Evolutionary conservation across 2,888 invertebrate genomes (phyloP).

Genomic region (Amblyjoppa fuscipennis): DNA sequence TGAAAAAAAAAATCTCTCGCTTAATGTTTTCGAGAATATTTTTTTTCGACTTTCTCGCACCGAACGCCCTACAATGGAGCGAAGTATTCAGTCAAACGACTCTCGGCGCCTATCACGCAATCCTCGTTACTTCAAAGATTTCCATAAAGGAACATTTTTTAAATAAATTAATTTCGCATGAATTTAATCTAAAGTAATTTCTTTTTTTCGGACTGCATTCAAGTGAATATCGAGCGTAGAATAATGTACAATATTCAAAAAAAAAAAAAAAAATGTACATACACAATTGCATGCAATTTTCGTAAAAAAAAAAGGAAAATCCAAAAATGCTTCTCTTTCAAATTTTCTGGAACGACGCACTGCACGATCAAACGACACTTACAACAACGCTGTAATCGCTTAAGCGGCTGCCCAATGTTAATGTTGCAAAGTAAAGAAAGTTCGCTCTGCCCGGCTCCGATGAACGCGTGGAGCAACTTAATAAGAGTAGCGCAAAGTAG

Average conservation of each 20-base stretch:
- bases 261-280: not conserved
- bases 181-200: too few species aligned
- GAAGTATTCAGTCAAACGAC: not conserved
- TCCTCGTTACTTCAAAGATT: slow-evolving; percentile 17
- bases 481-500: not conserved
- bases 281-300: not conserved
- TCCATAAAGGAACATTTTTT: not conserved
- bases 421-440: slow-evolving; percentile 54
- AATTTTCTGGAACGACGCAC: too few species aligned
- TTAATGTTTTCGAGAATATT: too few species aligned
- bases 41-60: not conserved
- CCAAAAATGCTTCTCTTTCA: not conserved
- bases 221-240: not conserved
- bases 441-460: slow-evolving; percentile 41
- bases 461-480: slow-evolving; percentile 37
- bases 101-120: slow-evolving; percentile 36
- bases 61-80: not conserved
- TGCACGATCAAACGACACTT: slow-evolving; percentile 40
- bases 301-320: not conserved
- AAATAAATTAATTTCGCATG: not conserved
- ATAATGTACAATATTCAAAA: not conserved
- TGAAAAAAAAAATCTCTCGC: too few species aligned
- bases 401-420: slow-evolving; percentile 41
- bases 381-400: slow-evolving; percentile 17
- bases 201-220: too few species aligned